These are phyloP conservation scores for Cairina moschata DNA, from an alignment of 2,113 vertebrate species.

Conservation along the genomic window DNA sequence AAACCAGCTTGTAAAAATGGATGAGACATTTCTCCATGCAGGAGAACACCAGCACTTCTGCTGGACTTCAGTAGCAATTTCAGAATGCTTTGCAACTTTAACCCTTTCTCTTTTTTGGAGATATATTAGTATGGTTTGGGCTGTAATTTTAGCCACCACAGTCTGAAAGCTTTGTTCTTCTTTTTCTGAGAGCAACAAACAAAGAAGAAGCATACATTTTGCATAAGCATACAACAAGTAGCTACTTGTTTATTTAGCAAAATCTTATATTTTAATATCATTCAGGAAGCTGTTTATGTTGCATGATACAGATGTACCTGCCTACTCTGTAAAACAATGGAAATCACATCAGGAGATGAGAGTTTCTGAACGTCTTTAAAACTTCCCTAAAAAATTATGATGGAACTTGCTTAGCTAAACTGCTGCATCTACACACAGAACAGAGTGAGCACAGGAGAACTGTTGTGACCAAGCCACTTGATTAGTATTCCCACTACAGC, in stretches of 20 bases:
- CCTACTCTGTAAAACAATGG: neutral
- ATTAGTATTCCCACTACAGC: slow-evolving; percentile 12
- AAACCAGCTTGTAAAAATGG: neutral
- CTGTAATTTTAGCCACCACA: neutral
- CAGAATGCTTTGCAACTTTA: neutral
- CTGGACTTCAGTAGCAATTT: neutral
- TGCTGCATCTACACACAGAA: neutral
- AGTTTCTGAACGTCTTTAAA: neutral
- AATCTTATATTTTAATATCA: neutral
- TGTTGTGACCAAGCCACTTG: neutral
- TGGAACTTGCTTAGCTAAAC: neutral
- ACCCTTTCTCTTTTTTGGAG: neutral
- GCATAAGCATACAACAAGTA: neutral
- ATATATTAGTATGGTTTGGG: neutral
- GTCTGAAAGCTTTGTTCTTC: neutral
- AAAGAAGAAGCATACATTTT: neutral
- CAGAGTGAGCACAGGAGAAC: neutral
- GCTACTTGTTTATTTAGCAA: neutral
- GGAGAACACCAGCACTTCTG: neutral
- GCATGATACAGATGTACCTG: neutral
- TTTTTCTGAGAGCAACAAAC: neutral
- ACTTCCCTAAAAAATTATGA: neutral
- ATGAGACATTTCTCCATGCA: neutral
- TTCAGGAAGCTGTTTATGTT: neutral
- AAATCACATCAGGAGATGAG: neutral